Conservation (phyloP, 2,888 invertebrate species). For the Synanthedon formicaeformis region DNA sequence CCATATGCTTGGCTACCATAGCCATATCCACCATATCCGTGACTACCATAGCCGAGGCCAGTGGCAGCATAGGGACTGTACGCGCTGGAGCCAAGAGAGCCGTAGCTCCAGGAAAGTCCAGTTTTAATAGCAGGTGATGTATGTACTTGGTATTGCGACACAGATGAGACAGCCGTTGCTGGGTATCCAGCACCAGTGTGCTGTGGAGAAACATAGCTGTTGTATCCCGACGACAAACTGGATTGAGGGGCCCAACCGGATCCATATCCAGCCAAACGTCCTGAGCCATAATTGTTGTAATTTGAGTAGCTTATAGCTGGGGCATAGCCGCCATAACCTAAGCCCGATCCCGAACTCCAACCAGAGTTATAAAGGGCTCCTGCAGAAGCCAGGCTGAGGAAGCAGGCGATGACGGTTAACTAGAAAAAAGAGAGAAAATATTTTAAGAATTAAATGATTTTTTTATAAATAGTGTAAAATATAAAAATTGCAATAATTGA, state of each 20-base stretch:
- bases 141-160: neutral
- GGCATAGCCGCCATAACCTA: neutral
- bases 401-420: slow-evolving; percentile 28
- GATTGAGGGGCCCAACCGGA: neutral
- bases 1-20: slow-evolving; percentile 11
- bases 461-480: neutral
- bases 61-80: neutral
- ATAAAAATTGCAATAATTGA: neutral
- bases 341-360: slow-evolving; percentile 4
- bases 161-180: neutral
- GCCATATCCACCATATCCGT: slow-evolving; percentile 11
- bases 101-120: neutral
- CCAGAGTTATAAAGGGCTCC: slow-evolving; percentile 17
- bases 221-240: neutral
- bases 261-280: neutral
- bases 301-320: neutral
- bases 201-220: neutral
- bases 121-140: neutral
- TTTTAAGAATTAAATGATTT: neutral
- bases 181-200: neutral
- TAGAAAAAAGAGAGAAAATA: slow-evolving; percentile 10
- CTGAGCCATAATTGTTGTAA: neutral
- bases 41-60: slow-evolving; percentile 11
- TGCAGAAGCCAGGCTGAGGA: slow-evolving; percentile 31
- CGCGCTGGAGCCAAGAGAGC: neutral